Evolutionary conservation across 1,140 invertebrate genomes (phyloP).

Genomic region (Drosophila kohkoa): DNA sequence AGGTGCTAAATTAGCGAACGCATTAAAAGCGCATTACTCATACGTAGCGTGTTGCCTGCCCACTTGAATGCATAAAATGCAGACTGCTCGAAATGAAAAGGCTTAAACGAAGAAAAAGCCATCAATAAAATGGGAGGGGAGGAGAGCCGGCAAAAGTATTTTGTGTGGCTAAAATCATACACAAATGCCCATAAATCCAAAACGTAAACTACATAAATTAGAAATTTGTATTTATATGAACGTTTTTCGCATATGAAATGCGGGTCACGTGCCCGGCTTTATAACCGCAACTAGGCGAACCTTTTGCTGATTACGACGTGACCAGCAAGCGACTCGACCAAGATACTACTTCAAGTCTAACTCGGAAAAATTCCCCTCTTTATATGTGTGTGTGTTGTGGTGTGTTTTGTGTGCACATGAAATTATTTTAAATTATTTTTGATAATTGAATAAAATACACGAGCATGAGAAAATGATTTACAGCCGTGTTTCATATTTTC

Average conservation of each 20-base stretch:
- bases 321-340: constrained; percentile 49
- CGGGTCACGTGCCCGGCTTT: constrained; percentile 68
- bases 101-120: constrained; percentile 40
- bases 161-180: constrained; percentile 53
- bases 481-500: constrained; percentile 51
- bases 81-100: constrained; percentile 28
- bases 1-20: constrained; percentile 64
- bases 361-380: not conserved
- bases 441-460: constrained; percentile 78
- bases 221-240: constrained; percentile 67
- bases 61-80: constrained; percentile 34
- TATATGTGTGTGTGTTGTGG: not conserved
- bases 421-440: constrained; percentile 82
- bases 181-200: constrained; percentile 71
- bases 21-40: constrained; percentile 71
- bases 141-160: not conserved
- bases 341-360: constrained; percentile 11
- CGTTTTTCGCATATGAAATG: constrained; percentile 57
- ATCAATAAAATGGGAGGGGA: constrained; percentile 53
- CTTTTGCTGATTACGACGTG: constrained; percentile 81
- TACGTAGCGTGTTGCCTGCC: constrained; percentile 44
- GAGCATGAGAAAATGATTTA: constrained; percentile 65
- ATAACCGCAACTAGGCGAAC: constrained; percentile 79
- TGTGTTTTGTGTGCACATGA: constrained; percentile 36
- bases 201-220: constrained; percentile 81